Base-by-base conservation (phyloP, 2,113 vertebrate genomes). In the Onychostruthus taczanowskii region DNA sequence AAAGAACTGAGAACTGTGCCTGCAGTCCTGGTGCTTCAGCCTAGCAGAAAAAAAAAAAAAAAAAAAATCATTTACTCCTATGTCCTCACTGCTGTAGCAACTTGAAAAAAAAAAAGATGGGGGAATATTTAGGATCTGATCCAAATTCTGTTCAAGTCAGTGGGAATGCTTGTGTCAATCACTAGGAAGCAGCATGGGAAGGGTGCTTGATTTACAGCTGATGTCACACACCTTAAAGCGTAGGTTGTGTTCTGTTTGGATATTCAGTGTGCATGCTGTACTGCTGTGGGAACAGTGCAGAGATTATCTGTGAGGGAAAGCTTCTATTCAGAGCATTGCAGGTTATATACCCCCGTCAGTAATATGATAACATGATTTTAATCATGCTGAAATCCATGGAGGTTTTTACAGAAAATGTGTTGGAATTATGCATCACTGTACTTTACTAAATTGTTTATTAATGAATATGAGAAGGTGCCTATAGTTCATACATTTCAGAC, bases 321-420 rank as follows among this genome's bases (percentile, higher is more conserved):
- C 35, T 76, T 50, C 62, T 75, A 0, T 67, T 79, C 43, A 63
- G 70, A 75, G 33, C 50, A 15, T 0, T 77, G 37, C 50, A 81
- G 31, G 55, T 62, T 84, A 46, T 33, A 30, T 35, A 64, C 7
- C 23, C 44, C 43, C 59, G 43, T 33, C 61, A 59, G 39, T 53
- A 50, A 67, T 24, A 17, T 1, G 7, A 19, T 10, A 74, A 21
- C 20, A 23, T 16, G 24, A 44, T 68, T 92, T 87, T 44, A 91
- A 61, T 74, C 27, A 21, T 52, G 37, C 52, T 76, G 11, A 90
- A 39, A 90, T 89, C 46, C 49, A 59, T 1, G 3, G 70, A 24
- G 47, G 50, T 75, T 91, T 92, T 83, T 92, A 83, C 33, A 49
- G 52, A 84, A 94, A 93, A 24, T 63, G 19, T 47, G 66, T 68